phyloP scores from a whole-genome alignment of 2,797 vertebrate species.

The Cryptoblepharus egeriae region DNA sequence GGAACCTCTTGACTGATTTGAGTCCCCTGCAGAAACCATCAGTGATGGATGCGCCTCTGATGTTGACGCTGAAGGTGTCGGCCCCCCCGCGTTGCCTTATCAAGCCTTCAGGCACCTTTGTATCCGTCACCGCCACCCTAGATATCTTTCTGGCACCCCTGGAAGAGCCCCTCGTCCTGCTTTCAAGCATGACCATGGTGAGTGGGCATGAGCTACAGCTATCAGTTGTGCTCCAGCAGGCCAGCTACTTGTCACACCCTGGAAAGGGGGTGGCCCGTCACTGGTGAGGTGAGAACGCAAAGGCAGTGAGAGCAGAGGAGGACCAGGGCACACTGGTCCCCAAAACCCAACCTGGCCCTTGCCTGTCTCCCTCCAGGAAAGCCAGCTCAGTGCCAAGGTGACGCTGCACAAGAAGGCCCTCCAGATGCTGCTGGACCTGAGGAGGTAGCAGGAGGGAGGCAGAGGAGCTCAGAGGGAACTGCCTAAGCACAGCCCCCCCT shows the following conservation, averaged over 20 bases:
- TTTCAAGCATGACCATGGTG: constrained; percentile 95
- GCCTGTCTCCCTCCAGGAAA: constrained; percentile 63
- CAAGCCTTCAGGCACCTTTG: constrained; percentile 85
- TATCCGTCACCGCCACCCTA: constrained; percentile 84
- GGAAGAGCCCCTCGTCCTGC: constrained; percentile 77
- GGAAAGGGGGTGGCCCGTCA: too few relatives aligned
- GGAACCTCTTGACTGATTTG: rapidly evolving
- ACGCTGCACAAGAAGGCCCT: constrained; percentile 87
- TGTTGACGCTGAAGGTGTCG: constrained; percentile 82
- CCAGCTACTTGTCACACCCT: too few relatives aligned
- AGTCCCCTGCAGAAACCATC: constrained; percentile 80
- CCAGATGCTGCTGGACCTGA: constrained; percentile 85
- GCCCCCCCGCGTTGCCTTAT: constrained; percentile 86
- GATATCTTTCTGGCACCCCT: constrained; percentile 83
- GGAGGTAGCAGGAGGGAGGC: constrained; percentile 81
- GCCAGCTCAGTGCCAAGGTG: constrained; percentile 84
- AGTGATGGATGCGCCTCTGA: constrained; percentile 84
- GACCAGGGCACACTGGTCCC: too few relatives aligned
- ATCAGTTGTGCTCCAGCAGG: too few relatives aligned
- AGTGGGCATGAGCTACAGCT: neutral
- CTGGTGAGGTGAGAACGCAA: too few relatives aligned
- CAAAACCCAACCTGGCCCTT: too few relatives aligned
- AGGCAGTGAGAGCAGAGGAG: too few relatives aligned
- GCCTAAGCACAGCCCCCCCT: too few relatives aligned
- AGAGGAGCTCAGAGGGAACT: too few relatives aligned